Conservation (phyloP, 2,888 invertebrate species). For the Lithophane semibrunnea region DNA sequence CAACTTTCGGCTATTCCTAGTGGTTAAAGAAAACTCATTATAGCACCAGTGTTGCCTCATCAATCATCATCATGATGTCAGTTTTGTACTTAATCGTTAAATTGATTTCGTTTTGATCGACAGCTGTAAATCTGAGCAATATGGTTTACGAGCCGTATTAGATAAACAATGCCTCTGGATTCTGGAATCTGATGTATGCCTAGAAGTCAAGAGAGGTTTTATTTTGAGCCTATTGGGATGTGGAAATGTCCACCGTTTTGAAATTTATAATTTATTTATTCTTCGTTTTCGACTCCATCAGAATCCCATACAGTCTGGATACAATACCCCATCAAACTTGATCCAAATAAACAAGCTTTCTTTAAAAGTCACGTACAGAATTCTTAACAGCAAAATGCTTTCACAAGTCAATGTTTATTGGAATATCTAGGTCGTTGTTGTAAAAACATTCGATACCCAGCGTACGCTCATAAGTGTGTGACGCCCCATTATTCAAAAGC, state of each 20-base stretch:
- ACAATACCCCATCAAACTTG: neutral
- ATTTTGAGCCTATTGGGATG: slow-evolving; percentile 19
- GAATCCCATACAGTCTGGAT: neutral
- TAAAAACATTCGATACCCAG: slow-evolving; percentile 55
- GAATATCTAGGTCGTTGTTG: slow-evolving; percentile 63
- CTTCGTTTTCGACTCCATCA: neutral
- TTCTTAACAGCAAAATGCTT: slow-evolving; percentile 30
- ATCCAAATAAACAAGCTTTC: slow-evolving; percentile 35
- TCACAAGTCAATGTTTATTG: slow-evolving; percentile 49
- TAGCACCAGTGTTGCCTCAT: slow-evolving; percentile 47
- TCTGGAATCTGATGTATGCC: slow-evolving; percentile 16
- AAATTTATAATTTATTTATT: neutral
- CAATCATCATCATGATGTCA: slow-evolving; percentile 58
- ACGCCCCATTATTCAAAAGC: slow-evolving; percentile 55
- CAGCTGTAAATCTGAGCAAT: slow-evolving; percentile 54
- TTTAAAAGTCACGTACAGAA: slow-evolving; percentile 33
- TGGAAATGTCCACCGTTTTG: neutral
- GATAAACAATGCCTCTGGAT: slow-evolving; percentile 41
- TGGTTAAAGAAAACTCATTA: slow-evolving; percentile 58
- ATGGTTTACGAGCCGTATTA: slow-evolving; percentile 49
- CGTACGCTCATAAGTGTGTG: slow-evolving; percentile 50
- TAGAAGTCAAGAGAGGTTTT: neutral
- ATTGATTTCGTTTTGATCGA: slow-evolving; percentile 61
- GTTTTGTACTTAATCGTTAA: slow-evolving; percentile 44
- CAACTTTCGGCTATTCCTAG: slow-evolving; percentile 38